Percentiles rank a stretch among this genome's conserved stretches.
Evolutionary conservation across 2,113 vertebrate genomes (phyloP).

Genomic region (Scophthalmus maximus): DNA sequence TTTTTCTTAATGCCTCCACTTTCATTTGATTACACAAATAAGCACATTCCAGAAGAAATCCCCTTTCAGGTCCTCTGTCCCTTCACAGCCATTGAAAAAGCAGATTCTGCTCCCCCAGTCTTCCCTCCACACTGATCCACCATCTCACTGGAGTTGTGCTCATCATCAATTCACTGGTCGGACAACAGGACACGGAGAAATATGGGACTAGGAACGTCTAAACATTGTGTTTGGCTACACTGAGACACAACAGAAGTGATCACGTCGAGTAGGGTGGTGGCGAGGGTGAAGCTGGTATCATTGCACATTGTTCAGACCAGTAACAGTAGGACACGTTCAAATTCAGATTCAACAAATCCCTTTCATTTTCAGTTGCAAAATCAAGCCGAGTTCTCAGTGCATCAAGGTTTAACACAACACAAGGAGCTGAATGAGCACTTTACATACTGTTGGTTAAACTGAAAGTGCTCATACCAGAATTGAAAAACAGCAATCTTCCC

Average conservation of each 20-base stretch:
- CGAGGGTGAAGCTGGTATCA: background rate
- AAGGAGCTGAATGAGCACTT: background rate
- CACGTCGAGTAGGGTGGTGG: background rate
- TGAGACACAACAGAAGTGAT: too few species aligned
- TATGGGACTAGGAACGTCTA: background rate
- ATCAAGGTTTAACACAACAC: too few species aligned
- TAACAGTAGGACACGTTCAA: too few species aligned
- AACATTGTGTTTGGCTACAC: background rate
- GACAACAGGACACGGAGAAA: background rate
- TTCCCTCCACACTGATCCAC: background rate
- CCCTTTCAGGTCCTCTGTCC: conserved; percentile 26
- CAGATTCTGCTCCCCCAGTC: background rate
- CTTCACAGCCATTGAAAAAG: conserved; percentile 34
- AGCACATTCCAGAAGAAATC: conserved; percentile 52
- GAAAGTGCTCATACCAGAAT: too few species aligned
- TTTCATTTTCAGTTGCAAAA: too few species aligned
- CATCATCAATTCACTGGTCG: background rate
- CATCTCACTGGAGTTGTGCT: background rate
- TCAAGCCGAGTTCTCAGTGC: too few species aligned
- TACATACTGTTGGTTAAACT: too few species aligned
- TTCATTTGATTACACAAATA: conserved; percentile 77
- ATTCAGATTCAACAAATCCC: too few species aligned
- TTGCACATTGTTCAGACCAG: too few species aligned
- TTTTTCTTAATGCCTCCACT: conserved; percentile 66
- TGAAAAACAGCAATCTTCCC: too few species aligned